Evolutionary conservation across 2,888 invertebrate species (phyloP), one percentile per base, ranked within the genome.

Genomic region (Entomobrya multifasciata): DNA sequence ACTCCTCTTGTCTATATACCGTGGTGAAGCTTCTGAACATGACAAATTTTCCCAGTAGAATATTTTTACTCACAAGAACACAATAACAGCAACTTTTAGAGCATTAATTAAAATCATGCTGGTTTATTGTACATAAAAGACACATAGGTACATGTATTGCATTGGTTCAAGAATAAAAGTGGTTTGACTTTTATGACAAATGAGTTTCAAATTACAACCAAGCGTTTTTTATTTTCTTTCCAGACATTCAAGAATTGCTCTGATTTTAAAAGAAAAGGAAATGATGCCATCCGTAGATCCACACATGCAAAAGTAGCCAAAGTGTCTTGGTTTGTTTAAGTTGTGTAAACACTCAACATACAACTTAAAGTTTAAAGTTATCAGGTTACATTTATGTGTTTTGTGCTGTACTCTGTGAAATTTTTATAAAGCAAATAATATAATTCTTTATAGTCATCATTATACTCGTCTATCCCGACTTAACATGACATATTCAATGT

Each of bases 151-250:
- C 36, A 30, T 11, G 41, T 36, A 41, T 65, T 5, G 30, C n/a
- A n/a, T n/a, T n/a, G n/a, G n/a, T 22, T 65, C 36, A 36, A 65
- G 17, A 17, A 65, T 36, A 36, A 36, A 65, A 17, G 65, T 36
- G 65, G 65, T 17, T 65, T 65, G 41, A 65, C 41, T 65, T 65
- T 65, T 41, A 65, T 65, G 65, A 65, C 65, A 65, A 65, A 65
- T 65, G n/a, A 41, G 65, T 41, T 65, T 65, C 65, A 65, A 65
- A 65, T 65, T 65, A 65, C 36, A 36, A 36, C 65, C 65, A 65
- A 65, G n/a, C 65, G 36, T 65, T 65, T 36, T 65, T n/a, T 65
- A 17, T 8, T 65, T 65, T 27, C 30, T 27, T 11, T n/a, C 27
- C 60, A 62, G 27, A 2, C 6, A 36, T 4, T 36, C 4, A 4